Conservation (phyloP, 2,113 vertebrate species). For the Pogonocichla stellata region DNA sequence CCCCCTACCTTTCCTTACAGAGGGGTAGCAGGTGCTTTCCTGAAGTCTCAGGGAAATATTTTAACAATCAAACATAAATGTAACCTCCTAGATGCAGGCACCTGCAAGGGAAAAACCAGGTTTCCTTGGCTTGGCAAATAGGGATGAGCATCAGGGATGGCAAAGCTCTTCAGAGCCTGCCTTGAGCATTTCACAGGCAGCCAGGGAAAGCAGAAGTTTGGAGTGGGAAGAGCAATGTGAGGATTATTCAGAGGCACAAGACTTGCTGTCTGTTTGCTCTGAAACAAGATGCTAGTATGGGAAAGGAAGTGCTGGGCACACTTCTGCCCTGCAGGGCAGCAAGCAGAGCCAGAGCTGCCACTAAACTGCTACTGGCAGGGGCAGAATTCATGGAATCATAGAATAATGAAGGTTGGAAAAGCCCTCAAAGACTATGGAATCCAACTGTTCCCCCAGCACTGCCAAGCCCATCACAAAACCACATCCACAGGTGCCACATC, state of each 20-base stretch:
- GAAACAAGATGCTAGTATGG: not conserved
- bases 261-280: not conserved
- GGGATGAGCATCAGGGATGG: accelerated
- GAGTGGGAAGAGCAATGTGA: not conserved
- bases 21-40: not conserved
- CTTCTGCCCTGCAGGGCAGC: not conserved
- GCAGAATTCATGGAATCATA: not conserved
- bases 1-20: not conserved
- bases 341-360: not conserved
- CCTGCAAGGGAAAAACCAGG: not conserved
- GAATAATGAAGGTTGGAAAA: not conserved
- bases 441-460: not conserved
- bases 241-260: conserved; percentile 36
- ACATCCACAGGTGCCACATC: not conserved
- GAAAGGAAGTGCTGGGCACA: not conserved
- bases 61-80: not conserved
- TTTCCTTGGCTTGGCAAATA: not conserved
- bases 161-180: not conserved
- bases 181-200: not conserved
- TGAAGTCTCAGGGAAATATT: not conserved
- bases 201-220: not conserved
- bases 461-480: not conserved
- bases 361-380: not conserved
- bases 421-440: not conserved
- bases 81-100: not conserved